phyloP scores from a whole-genome alignment of 2,888 invertebrate species.

The Rhingia rostrata region DNA sequence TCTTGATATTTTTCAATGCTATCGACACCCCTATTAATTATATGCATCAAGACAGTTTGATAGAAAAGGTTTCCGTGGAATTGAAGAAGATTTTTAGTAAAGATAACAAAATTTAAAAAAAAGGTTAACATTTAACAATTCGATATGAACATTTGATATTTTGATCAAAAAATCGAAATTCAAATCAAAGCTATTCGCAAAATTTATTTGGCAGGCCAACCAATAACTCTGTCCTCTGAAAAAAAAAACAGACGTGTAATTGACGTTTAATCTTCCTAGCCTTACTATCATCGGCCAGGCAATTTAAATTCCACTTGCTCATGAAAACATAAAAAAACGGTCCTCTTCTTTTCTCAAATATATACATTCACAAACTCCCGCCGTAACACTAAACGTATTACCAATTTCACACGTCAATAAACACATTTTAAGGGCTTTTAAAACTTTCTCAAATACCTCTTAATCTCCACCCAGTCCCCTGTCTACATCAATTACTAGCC shows the following conservation, averaged over 20 bases:
- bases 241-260: neutral
- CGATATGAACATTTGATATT: too few relatives aligned
- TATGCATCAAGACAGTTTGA: too few relatives aligned
- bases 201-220: too few relatives aligned
- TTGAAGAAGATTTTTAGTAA: too few relatives aligned
- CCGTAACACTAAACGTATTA: constrained; percentile 40
- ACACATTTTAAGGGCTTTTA: constrained; percentile 64
- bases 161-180: too few relatives aligned
- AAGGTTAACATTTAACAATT: too few relatives aligned
- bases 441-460: constrained; percentile 64
- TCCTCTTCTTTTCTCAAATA: neutral
- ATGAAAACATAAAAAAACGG: neutral
- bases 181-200: too few relatives aligned
- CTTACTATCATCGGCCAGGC: neutral
- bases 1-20: too few relatives aligned
- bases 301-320: constrained; percentile 5
- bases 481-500: constrained; percentile 60
- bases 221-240: neutral
- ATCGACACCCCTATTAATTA: too few relatives aligned
- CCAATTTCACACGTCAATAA: constrained; percentile 71
- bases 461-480: constrained; percentile 41
- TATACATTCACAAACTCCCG: neutral
- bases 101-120: too few relatives aligned
- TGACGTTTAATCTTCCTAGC: neutral
- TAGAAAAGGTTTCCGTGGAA: too few relatives aligned